phyloP scores from a whole-genome alignment of 2,797 vertebrate genomes.

The Strix occidentalis region DNA sequence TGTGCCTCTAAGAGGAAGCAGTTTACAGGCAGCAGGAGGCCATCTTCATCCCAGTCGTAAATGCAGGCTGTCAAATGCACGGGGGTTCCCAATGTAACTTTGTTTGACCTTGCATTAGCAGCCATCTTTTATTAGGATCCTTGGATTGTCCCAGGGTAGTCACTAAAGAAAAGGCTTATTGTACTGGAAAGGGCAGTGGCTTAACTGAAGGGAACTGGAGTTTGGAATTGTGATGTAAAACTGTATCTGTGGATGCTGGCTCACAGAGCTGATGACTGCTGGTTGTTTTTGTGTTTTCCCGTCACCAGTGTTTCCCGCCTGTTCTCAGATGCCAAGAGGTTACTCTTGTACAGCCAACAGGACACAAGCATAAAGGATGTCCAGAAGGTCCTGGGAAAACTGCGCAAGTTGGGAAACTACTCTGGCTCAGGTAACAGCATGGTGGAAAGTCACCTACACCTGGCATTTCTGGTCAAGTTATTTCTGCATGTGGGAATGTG shows the following conservation, averaged over 20 bases:
- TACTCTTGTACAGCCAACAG: conserved; percentile 91
- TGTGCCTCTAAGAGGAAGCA: not conserved
- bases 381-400: conserved; percentile 82
- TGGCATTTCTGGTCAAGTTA: not conserved
- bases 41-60: not conserved
- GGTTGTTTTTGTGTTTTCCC: not conserved
- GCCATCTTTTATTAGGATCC: not conserved
- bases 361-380: conserved; percentile 87
- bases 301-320: conserved; percentile 87
- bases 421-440: conserved; percentile 78
- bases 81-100: not conserved
- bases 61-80: not conserved
- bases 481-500: not conserved
- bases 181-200: not conserved
- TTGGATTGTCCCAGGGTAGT: not conserved
- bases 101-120: not conserved
- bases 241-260: not conserved
- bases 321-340: conserved; percentile 90
- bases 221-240: not conserved
- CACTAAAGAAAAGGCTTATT: not conserved
- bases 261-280: not conserved
- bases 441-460: not conserved
- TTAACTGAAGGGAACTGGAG: not conserved
- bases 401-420: conserved; percentile 78
- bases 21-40: not conserved